These are phyloP conservation scores for Mus minutoides DNA, from an alignment of 2,797 vertebrate species.

Conservation along the genomic window DNA sequence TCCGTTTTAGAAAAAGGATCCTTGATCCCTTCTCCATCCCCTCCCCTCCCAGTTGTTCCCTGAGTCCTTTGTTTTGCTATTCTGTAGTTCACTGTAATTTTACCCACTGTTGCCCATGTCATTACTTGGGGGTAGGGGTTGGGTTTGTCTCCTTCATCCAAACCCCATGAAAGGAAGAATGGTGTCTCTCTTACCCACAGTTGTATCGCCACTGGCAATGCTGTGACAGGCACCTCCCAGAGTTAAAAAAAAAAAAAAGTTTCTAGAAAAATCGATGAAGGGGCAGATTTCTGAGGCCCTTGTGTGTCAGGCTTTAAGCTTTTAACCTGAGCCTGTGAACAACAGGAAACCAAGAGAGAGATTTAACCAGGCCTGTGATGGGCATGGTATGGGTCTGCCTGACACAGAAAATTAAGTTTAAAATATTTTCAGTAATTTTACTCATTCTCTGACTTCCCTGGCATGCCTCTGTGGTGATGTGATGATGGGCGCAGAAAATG, in stretches of 20 bases:
- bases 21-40: not conserved
- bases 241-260: not conserved
- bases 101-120: not conserved
- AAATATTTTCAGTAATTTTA: conserved; percentile 79
- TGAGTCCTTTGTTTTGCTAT: not conserved
- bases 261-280: conserved; percentile 16
- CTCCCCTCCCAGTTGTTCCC: not conserved
- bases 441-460: conserved; percentile 68
- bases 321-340: not conserved
- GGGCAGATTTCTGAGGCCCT: conserved; percentile 42
- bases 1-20: not conserved
- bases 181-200: not conserved
- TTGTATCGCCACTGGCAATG: not conserved
- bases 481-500: conserved; percentile 51
- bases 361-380: conserved; percentile 56
- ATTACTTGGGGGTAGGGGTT: not conserved
- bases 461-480: conserved; percentile 47
- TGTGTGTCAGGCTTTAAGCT: not conserved
- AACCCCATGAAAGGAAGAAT: not conserved
- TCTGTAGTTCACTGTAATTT: not conserved
- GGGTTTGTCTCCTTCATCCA: not conserved
- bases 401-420: conserved; percentile 76
- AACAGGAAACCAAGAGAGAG: conserved; percentile 4
- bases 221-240: not conserved
- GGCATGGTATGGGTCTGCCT: conserved; percentile 12